Base-by-base conservation (phyloP, 2,113 vertebrate genomes). In the Menidia beryllina region DNA sequence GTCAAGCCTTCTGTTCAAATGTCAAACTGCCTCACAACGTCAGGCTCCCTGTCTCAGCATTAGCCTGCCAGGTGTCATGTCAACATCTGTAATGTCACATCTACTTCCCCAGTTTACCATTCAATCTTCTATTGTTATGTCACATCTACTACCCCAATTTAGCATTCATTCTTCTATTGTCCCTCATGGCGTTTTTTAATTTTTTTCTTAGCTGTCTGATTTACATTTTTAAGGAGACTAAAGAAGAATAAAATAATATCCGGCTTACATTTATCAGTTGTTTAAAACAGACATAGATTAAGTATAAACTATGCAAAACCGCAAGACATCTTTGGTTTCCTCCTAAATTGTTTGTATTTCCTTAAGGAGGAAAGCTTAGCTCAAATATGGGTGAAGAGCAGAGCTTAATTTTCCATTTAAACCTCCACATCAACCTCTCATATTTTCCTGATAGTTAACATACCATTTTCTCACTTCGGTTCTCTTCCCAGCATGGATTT, bases 31-130 rank as follows among this genome's bases (percentile, higher is more conserved):
- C 74, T 70, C 20, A 23, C 24, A 25, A 5, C 24, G 52, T 85
- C 83, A 81, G 50, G 15, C 45, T 61, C 53, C 52, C 5, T 5
- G 61, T 53, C 52, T 55, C 34, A 60, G 43, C 34, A 47, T 67
- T 8, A 52, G 50, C 25, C 45, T 68, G 74, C 79, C 77, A 82
- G 58, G 75, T 63, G 72, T 0, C 82, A 72, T 63, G 69, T 75
- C 70, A 58, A 45, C 27, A 30, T 65, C 45, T 71, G 67, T 68
- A 53, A 77, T 54, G 64, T 83, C 83, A 70, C 73, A 61, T 81
- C 53, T 63, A 11, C 20, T n/a, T 56, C n/a, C n/a, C n/a, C 34
- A 27, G 47, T 75, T 67, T 69, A 62, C 34, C 34, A 27, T 52
- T 61, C 10, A 7, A 52, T 67, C 15, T 4, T 53, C 23, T 74